A percentile compares a stretch with the other conserved stretches of the same genome.
Conservation (phyloP, 2,888 invertebrate species). For the Heliconius ismenius region DNA sequence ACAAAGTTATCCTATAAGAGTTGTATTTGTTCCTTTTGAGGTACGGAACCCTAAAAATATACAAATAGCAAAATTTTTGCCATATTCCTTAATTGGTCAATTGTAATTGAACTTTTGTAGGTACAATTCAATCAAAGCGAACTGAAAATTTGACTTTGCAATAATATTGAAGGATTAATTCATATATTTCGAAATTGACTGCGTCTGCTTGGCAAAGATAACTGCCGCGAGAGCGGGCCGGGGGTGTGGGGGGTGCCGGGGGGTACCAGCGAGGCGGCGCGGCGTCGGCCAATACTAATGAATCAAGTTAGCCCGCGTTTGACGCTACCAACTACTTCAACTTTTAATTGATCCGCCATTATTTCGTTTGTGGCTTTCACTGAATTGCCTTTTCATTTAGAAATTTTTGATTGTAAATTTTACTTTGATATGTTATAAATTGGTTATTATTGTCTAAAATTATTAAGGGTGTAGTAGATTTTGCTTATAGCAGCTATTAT, state of each 20-base stretch:
- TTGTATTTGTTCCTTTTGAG: too few species aligned
- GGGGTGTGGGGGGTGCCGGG: background rate
- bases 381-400: slow-evolving; percentile 75
- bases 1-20: too few species aligned
- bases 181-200: slow-evolving; percentile 25
- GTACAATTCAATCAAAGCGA: background rate
- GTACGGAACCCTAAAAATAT: too few species aligned
- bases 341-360: slow-evolving; percentile 80
- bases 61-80: too few species aligned
- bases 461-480: too few species aligned
- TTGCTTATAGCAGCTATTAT: too few species aligned
- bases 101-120: slow-evolving; percentile 2
- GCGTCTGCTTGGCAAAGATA: slow-evolving; percentile 30
- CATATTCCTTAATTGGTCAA: background rate
- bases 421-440: background rate
- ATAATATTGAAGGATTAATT: slow-evolving; percentile 26
- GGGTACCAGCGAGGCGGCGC: slow-evolving; percentile 5
- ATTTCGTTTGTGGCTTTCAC: slow-evolving; percentile 60
- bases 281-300: slow-evolving; percentile 67
- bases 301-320: slow-evolving; percentile 67
- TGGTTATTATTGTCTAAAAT: background rate
- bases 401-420: slow-evolving; percentile 54
- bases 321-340: slow-evolving; percentile 56
- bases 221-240: slow-evolving; percentile 10
- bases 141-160: slow-evolving; percentile 17